Base-by-base conservation (phyloP, 2,113 vertebrate species). In the Chaetorhynchus papuensis region DNA sequence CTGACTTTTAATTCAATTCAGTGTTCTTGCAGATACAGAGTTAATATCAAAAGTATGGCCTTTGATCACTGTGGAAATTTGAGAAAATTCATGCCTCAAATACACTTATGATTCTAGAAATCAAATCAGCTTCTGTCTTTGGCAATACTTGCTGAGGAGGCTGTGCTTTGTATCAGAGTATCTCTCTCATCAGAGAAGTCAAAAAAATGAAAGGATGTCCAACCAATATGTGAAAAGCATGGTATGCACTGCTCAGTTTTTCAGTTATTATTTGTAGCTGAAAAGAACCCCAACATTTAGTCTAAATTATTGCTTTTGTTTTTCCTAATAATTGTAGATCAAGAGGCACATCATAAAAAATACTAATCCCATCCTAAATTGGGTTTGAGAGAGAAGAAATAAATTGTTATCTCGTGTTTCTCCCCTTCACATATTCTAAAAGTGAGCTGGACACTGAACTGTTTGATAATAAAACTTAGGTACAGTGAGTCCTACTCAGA, bases 281-380 rank as follows among this genome's bases (percentile, higher is more conserved):
- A 45, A 33, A 31, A 56, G 49, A 21, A 0, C 3, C 19, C 14
- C 0, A 0, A 41, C 8, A 27, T 45, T 54, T 31, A 41, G 4
- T 35, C 13, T 42, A 49, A 83, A 37, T 3, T 57, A 27, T 39
- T 74, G 4, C 1, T 78, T 89, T 89, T 74, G 6, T 10, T 70
- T 68, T 8, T 69, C 8, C 31, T 83, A 15, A 57, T 77, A 22
- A 37, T 42, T 59, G 22, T 39, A 74, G 13, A 39, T 63, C 31
- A 83, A 61, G 30, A 87, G 26, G 4, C 7, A 66, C 3, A 50
- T 69, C 15, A 8, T 28, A 22, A 60, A 42, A 74, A 6, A 27
- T 0, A 31, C 2, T 42, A 19, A 66, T 42, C n/a, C 7, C 26
- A 28, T 41, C 30, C 39, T 53, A 31, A 66, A 72, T 13, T 2